A percentile compares a stretch with the other conserved stretches of the same genome.
Evolutionary conservation across 2,113 vertebrate species (phyloP).

Genomic region (Cairina moschata): DNA sequence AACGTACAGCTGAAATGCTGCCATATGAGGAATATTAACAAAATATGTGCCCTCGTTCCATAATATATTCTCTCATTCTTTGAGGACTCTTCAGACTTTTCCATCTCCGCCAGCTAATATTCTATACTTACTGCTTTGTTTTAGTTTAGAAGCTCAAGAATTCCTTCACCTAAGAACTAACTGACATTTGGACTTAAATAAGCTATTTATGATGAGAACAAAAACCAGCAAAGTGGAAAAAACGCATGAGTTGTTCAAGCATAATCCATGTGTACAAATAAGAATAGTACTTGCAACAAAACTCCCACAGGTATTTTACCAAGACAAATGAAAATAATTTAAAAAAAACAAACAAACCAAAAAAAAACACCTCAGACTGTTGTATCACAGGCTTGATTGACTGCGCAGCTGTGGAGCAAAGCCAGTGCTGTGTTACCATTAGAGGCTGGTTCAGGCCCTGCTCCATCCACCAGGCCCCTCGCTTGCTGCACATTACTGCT

Average conservation of each 20-base stretch:
- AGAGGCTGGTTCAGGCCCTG: not conserved
- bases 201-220: not conserved
- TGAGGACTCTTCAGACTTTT: not conserved
- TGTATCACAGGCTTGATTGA: not conserved
- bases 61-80: not conserved
- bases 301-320: not conserved
- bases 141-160: not conserved
- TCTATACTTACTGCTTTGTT: not conserved
- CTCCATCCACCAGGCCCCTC: not conserved
- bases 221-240: slow-evolving; percentile 25
- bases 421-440: not conserved
- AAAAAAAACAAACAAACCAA: not conserved
- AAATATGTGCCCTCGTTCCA: not conserved
- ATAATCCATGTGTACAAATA: not conserved
- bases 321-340: not conserved
- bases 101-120: not conserved
- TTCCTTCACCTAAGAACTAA: not conserved
- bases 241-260: not conserved
- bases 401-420: not conserved
- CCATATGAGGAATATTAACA: not conserved
- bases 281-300: not conserved
- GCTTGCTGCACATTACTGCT: not conserved
- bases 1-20: not conserved
- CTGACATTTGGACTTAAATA: slow-evolving; percentile 18
- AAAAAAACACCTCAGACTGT: not conserved